Evolutionary conservation across 2,113 vertebrate species (phyloP), one percentile per base, ranked within the genome.

Genomic region (Grantiella picta): DNA sequence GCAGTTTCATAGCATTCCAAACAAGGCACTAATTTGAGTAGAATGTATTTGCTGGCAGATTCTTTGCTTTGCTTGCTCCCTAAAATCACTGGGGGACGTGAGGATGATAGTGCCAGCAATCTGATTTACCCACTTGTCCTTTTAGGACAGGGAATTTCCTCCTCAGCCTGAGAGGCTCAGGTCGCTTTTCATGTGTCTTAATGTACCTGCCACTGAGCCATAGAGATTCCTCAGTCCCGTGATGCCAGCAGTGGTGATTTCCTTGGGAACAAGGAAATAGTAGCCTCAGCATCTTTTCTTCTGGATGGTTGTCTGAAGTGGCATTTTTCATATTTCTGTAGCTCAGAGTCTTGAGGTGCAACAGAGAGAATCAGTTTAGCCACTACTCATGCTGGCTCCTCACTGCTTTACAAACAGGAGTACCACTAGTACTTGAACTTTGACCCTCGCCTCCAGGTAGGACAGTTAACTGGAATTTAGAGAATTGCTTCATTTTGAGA

Each of bases 361-460:
- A 70, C 11, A 65, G 44, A 10, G 73, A 40, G 49, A 86, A 57
- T 53, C 17, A 70, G 7, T 71, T 80, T 86, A 45, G 7, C 5
- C 9, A 3, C 42, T 84, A 12, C 15, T 63, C 63, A 8, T 2
- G 7, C 15, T 50, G 53, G 20, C 22, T 91, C 19, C 35, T 81
- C 27, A 25, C 33, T 81, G 60, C 35, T 81, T 82, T 76, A 29
- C 36, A 35, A 63, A 36, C 9, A 45, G 22, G 28, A 63, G 5
- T 42, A 38, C 40, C 24, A 42, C 16, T 44, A 36, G 29, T 35
- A 27, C 50, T 89, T 80, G 45, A 57, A 20, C 27, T 81, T 80
- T 1, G 5, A 53, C 28, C 18, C 33, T 73, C 0, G 0, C 50
- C 54, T 66, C 29, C 28, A 60, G 52, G 25, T 52, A 17, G 69